Evolutionary conservation across 2,797 vertebrate species (phyloP).

Genomic region (Ibycter americanus): DNA sequence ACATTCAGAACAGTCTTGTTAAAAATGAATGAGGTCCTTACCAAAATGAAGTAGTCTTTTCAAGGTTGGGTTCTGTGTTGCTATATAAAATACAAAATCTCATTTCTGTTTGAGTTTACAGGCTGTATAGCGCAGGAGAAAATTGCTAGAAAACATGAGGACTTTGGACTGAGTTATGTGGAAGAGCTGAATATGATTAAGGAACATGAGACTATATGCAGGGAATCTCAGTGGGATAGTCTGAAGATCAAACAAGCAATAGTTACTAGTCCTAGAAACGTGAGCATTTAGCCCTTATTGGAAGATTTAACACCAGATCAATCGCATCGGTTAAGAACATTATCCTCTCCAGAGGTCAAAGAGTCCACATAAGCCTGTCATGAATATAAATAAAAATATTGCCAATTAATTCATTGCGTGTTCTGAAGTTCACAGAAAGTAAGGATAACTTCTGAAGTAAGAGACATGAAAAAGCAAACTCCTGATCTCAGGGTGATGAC

Average conservation of each 20-base stretch:
- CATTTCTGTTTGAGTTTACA: slow-evolving; percentile 23
- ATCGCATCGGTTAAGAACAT: not conserved
- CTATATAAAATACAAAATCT: not conserved
- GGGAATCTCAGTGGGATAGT: slow-evolving; percentile 56
- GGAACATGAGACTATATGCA: slow-evolving; percentile 54
- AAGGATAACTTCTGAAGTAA: not conserved
- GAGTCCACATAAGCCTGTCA: not conserved
- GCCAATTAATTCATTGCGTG: not conserved
- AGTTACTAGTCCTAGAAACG: not conserved
- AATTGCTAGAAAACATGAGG: slow-evolving; percentile 55
- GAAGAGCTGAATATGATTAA: slow-evolving; percentile 66
- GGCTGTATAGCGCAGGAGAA: not conserved
- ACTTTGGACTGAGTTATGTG: slow-evolving; percentile 55
- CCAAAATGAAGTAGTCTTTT: not conserved
- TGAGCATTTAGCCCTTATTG: not conserved
- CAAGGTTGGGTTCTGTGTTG: not conserved
- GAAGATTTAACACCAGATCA: not conserved
- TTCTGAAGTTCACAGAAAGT: slow-evolving; percentile 6
- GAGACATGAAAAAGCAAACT: not conserved
- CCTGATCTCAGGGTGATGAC: not conserved
- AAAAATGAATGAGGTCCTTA: not conserved
- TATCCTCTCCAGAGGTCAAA: slow-evolving; percentile 2
- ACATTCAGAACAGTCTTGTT: not conserved
- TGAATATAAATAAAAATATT: slow-evolving; percentile 22
- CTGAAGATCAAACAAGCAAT: slow-evolving; percentile 42